A percentile compares a stretch with the other conserved stretches of the same genome.
Conservation (phyloP, 2,888 invertebrate species). For the Ennomos erosarius region DNA sequence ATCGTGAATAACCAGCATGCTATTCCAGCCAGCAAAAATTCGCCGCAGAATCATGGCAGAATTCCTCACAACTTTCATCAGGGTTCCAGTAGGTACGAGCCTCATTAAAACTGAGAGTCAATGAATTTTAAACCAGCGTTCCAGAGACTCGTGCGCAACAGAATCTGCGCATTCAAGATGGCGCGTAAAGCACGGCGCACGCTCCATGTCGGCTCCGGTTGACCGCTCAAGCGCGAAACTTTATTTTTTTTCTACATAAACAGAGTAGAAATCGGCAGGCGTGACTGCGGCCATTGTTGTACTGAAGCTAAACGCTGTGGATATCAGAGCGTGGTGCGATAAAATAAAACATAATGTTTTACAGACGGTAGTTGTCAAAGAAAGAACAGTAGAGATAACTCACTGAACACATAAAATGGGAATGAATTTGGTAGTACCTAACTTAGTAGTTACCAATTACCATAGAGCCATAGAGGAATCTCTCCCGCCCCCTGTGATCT, state of each 20-base stretch:
- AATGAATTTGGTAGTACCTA: neutral
- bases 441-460: too few relatives aligned
- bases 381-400: constrained; percentile 13
- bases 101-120: constrained; percentile 43
- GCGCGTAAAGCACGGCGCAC: constrained; percentile 77
- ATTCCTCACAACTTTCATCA: constrained; percentile 24
- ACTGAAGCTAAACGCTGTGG: constrained; percentile 72
- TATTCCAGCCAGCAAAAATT: too few relatives aligned
- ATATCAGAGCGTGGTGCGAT: constrained; percentile 82
- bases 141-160: constrained; percentile 68
- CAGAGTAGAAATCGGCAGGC: constrained; percentile 80
- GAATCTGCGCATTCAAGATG: constrained; percentile 80
- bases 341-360: constrained; percentile 55
- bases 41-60: constrained; percentile 5
- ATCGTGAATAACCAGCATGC: too few relatives aligned
- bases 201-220: constrained; percentile 79
- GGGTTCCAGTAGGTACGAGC: constrained; percentile 26
- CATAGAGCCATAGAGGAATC: too few relatives aligned
- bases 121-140: constrained; percentile 49
- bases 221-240: constrained; percentile 68
- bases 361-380: constrained; percentile 42
- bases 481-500: too few relatives aligned
- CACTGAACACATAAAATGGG: neutral
- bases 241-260: constrained; percentile 78
- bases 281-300: constrained; percentile 81